Conservation (phyloP, 37 sponge, comb jelly and placozoan genomes). For the Axinella damicornis region DNA sequence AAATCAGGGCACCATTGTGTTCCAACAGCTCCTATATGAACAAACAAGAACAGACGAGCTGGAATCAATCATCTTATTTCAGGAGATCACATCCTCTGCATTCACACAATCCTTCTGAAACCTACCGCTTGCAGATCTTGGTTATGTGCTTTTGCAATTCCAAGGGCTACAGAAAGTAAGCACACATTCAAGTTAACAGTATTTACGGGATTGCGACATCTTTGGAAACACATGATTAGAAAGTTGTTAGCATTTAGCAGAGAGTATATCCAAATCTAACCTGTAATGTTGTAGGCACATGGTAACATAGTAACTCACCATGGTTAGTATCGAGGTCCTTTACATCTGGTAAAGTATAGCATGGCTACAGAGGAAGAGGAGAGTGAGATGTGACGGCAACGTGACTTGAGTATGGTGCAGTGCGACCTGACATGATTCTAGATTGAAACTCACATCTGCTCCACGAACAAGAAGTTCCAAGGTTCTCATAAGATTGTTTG, state of each 20-base stretch:
- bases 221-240: too few species aligned
- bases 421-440: too few species aligned
- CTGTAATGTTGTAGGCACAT: too few species aligned
- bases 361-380: background rate
- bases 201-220: too few species aligned
- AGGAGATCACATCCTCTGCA: too few species aligned
- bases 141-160: constrained; percentile 40
- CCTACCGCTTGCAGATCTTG: constrained; percentile 63
- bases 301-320: too few species aligned
- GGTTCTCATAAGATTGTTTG: constrained; percentile 65
- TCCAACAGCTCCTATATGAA: constrained; percentile 73
- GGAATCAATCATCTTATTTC: too few species aligned
- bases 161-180: constrained; percentile 7
- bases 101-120: too few species aligned
- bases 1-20: constrained; percentile 75
- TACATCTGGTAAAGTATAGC: constrained; percentile 10
- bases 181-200: constrained; percentile 1
- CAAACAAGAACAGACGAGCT: background rate
- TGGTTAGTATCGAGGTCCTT: constrained; percentile 3
- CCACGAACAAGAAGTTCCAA: constrained; percentile 68
- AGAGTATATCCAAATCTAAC: too few species aligned
- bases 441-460: constrained; percentile 72
- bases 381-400: too few species aligned
- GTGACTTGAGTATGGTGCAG: too few species aligned
- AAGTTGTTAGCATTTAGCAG: too few species aligned